phyloP scores from a whole-genome alignment of 1,140 invertebrate species.

The Argopecten irradians region DNA sequence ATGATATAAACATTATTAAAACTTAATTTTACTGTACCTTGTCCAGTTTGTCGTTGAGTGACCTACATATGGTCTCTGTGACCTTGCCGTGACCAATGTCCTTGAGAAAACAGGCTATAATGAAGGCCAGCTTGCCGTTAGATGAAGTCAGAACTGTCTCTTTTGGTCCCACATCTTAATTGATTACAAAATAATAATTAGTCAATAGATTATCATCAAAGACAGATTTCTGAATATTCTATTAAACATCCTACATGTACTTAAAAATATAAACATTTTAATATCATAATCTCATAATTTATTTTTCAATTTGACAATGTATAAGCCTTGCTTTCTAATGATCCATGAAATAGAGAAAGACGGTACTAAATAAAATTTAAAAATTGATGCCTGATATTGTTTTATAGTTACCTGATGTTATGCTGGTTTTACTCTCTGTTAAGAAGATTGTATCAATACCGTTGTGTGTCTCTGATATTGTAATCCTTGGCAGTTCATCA shows the following conservation, averaged over 20 bases:
- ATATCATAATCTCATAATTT: too few relatives aligned
- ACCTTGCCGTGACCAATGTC: slow-evolving; percentile 30
- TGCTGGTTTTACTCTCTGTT: slow-evolving; percentile 30
- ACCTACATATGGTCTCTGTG: slow-evolving; percentile 37
- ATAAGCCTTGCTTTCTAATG: too few relatives aligned
- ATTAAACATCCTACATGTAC: too few relatives aligned
- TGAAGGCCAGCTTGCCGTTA: slow-evolving; percentile 36
- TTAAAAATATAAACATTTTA: too few relatives aligned
- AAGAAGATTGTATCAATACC: slow-evolving; percentile 41
- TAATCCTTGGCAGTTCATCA: slow-evolving; percentile 7
- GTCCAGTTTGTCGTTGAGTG: slow-evolving; percentile 41
- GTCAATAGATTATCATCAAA: too few relatives aligned
- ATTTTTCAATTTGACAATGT: too few relatives aligned
- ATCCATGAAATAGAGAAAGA: neutral
- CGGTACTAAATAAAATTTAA: neutral
- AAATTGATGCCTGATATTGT: too few relatives aligned
- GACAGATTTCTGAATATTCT: too few relatives aligned
- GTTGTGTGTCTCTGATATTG: slow-evolving; percentile 18
- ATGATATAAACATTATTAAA: neutral
- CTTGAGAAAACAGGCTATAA: slow-evolving; percentile 43
- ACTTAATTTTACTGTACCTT: slow-evolving; percentile 36
- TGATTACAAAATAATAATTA: too few relatives aligned
- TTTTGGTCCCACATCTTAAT: neutral
- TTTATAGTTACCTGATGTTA: neutral
- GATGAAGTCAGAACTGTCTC: neutral